Conservation (phyloP, 2,888 invertebrate species). For the Parnassius orleans region DNA sequence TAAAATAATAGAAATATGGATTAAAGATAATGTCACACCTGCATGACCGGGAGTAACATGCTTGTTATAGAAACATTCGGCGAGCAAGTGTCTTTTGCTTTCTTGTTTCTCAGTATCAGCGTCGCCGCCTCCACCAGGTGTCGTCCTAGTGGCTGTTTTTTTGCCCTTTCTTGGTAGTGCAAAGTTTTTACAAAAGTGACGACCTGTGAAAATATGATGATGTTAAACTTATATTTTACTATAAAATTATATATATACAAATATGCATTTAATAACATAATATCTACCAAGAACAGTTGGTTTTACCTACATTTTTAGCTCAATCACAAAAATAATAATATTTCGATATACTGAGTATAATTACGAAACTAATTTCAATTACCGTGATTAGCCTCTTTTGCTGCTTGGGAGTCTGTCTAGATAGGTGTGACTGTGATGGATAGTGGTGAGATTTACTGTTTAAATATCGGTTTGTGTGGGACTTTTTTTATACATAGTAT, state of each 20-base stretch:
- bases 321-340: neutral
- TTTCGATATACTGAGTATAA: neutral
- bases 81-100: conserved; percentile 62
- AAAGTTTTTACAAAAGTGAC: conserved; percentile 69
- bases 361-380: too few species aligned
- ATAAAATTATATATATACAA: too few species aligned
- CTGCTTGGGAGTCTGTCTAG: too few species aligned
- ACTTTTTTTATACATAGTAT: too few species aligned
- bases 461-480: too few species aligned
- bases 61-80: conserved; percentile 68
- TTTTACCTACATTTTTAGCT: neutral
- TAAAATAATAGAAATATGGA: too few species aligned
- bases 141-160: conserved; percentile 41
- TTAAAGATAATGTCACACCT: conserved; percentile 42
- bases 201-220: conserved; percentile 45
- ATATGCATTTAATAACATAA: too few species aligned
- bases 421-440: too few species aligned
- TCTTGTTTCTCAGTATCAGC: conserved; percentile 55
- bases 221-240: too few species aligned
- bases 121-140: conserved; percentile 44
- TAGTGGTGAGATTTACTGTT: too few species aligned
- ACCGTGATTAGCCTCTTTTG: too few species aligned
- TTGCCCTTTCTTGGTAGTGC: conserved; percentile 56
- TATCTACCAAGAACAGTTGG: too few species aligned
- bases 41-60: conserved; percentile 68